Conservation (phyloP, 2,797 vertebrate genomes). For the Dendrocincla fuliginosa region DNA sequence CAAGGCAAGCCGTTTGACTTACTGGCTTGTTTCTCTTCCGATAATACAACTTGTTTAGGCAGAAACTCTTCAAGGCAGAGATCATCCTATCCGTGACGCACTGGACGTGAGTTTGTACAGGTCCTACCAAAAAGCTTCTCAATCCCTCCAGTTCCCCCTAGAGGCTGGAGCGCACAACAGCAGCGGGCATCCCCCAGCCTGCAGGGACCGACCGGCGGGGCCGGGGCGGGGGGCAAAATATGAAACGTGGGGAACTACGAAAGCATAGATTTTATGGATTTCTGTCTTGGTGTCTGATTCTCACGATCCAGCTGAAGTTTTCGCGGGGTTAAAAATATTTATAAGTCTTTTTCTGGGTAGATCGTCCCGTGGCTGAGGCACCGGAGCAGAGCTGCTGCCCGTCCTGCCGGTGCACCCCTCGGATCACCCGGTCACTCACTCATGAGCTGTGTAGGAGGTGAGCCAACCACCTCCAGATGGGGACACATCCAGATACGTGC, state of each 20-base stretch:
- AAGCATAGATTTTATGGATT: neutral
- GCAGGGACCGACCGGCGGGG: accelerated
- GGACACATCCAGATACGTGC: neutral
- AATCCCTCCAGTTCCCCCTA: constrained; percentile 54
- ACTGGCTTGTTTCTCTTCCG: neutral
- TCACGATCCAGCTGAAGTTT: neutral
- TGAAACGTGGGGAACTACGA: accelerated
- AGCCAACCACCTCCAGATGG: neutral
- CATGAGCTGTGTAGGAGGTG: neutral
- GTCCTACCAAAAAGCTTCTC: neutral
- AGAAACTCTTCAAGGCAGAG: neutral
- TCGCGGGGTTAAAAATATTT: neutral
- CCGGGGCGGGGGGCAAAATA: accelerated
- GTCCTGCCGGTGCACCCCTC: neutral
- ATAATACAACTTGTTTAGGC: neutral
- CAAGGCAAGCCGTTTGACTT: neutral
- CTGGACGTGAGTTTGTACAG: neutral
- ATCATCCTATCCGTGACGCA: neutral
- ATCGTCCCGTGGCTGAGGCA: neutral
- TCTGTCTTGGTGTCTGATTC: neutral
- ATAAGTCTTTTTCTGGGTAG: neutral
- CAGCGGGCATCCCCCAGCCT: neutral
- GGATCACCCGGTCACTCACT: accelerated
- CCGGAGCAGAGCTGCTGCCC: neutral
- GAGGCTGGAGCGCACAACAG: constrained; percentile 20